Conservation (phyloP, 2,113 vertebrate species). For the Chiloscyllium plagiosum region DNA sequence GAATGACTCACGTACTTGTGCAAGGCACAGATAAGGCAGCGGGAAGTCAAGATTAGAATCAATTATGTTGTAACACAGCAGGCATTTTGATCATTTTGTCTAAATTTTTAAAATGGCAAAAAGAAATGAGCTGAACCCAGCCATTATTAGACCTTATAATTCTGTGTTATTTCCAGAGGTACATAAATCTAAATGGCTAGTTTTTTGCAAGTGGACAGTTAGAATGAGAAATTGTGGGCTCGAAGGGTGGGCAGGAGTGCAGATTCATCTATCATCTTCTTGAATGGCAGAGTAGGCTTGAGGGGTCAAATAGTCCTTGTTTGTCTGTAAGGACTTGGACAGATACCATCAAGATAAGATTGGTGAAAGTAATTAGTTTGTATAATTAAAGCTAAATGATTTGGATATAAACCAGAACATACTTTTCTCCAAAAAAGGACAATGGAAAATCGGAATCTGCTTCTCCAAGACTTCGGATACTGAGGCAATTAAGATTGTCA, state of each 20-base stretch:
- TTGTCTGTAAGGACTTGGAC: not conserved
- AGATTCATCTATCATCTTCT: no score
- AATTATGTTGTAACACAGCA: not conserved
- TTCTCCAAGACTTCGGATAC: no score
- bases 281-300: no score
- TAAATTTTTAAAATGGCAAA: not conserved
- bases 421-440: not conserved
- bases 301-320: no score
- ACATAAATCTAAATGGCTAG: not conserved
- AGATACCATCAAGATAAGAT: not conserved
- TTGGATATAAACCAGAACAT: not conserved
- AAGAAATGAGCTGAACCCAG: not conserved
- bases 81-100: not conserved
- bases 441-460: not conserved
- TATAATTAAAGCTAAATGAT: not conserved
- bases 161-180: not conserved
- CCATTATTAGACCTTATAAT: not conserved
- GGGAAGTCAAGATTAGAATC: not conserved
- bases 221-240: not conserved
- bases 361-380: not conserved
- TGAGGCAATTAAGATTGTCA: not conserved
- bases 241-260: no score
- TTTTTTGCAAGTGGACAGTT: not conserved
- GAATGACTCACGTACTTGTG: conserved; percentile 4
- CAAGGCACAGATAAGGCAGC: not conserved